A percentile compares a stretch with the other conserved stretches of the same genome.
phyloP scores from a whole-genome alignment of 2,888 invertebrate species.

The Bursaphelenchus okinawaensis region DNA sequence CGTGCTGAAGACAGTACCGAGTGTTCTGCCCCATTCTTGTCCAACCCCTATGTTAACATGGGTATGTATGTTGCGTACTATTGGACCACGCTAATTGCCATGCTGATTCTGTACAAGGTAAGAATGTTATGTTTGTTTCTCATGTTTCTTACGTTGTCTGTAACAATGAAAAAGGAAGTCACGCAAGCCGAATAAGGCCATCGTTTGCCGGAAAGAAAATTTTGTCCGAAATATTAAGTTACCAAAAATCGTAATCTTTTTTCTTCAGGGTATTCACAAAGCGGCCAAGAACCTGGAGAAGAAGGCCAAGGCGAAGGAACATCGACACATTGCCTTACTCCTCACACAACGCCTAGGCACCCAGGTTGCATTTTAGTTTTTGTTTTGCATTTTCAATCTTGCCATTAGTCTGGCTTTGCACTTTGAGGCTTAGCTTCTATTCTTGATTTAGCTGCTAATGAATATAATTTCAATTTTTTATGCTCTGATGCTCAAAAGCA shows the following conservation, averaged over 20 bases:
- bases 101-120: slow-evolving; percentile 56
- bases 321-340: slow-evolving; percentile 51
- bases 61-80: slow-evolving; percentile 57
- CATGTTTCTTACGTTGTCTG: no score
- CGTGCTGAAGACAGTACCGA: slow-evolving; percentile 30
- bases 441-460: no score
- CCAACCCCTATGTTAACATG: slow-evolving; percentile 57
- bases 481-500: no score
- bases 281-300: slow-evolving; percentile 55
- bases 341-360: slow-evolving; percentile 54
- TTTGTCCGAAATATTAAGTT: neutral
- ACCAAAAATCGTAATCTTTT: neutral
- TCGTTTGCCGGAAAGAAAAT: neutral
- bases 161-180: no score
- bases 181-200: no score
- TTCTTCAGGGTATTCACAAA: slow-evolving; percentile 52
- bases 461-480: no score
- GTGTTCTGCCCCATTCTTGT: slow-evolving; percentile 55
- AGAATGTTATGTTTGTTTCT: no score
- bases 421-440: neutral
- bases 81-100: slow-evolving; percentile 56
- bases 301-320: slow-evolving; percentile 53
- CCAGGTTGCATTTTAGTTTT: slow-evolving; percentile 33
- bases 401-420: neutral
- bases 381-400: neutral